A percentile compares a stretch with the other conserved stretches of the same genome.
phyloP scores from a whole-genome alignment of 1,140 invertebrate species.

The Leptestheria dahalacensis region DNA sequence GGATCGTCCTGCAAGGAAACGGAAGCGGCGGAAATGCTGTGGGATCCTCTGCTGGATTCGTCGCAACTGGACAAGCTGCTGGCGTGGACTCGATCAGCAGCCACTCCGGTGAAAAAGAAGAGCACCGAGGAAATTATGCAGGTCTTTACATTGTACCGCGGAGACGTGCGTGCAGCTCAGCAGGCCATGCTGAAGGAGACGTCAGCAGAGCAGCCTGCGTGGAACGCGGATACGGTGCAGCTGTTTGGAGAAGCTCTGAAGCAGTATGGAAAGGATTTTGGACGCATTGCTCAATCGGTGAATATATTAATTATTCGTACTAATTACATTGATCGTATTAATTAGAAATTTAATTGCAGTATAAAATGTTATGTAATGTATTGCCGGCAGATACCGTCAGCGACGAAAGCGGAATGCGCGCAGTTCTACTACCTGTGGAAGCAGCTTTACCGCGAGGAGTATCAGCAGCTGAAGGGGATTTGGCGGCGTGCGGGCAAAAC shows the following conservation, averaged over 20 bases:
- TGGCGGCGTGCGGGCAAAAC: too few relatives aligned
- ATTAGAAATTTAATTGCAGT: not conserved
- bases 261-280: constrained; percentile 89
- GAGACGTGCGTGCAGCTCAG: constrained; percentile 53
- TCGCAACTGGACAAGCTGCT: not conserved
- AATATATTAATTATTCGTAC: constrained; percentile 20
- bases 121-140: constrained; percentile 73
- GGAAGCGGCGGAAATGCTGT: not conserved
- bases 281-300: constrained; percentile 69
- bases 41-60: not conserved
- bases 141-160: constrained; percentile 66
- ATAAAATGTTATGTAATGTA: not conserved
- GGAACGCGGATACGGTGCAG: constrained; percentile 74
- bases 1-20: not conserved
- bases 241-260: constrained; percentile 71
- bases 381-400: not conserved
- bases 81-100: constrained; percentile 78
- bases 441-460: not conserved
- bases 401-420: not conserved
- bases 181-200: not conserved
- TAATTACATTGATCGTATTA: not conserved
- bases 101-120: constrained; percentile 61
- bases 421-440: constrained; percentile 10
- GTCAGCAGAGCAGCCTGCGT: too few relatives aligned
- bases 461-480: not conserved